Evolutionary conservation across 2,113 vertebrate genomes (phyloP), one percentile per base, ranked within the genome.

Genomic region (Cacatua alba): DNA sequence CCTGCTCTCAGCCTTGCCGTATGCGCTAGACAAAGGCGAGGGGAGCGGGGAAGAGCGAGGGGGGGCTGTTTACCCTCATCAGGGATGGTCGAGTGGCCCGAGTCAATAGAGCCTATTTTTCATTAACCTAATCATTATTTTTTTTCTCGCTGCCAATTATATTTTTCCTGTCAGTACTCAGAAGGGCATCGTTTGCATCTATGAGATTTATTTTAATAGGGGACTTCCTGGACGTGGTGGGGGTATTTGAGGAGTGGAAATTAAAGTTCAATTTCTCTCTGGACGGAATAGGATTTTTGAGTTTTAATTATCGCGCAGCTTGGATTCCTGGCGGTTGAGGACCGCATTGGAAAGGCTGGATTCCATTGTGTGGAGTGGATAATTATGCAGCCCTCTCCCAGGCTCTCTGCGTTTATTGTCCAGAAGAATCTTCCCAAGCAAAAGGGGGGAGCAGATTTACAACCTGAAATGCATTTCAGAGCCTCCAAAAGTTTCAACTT

Each of bases 321-420:
- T 80, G 83, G 95, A 97, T 95, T 97, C 94, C 88, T 88, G 76
- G 85, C 0, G 3, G 92, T 90, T 96, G 87, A 96, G 88, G 92
- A 93, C 59, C 1, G 5, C 60, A 15, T 63, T 95, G 94, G 92
- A 86, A 92, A 90, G 94, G 88, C 68, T 78, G 67, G 7, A 82
- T 94, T 92, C 91, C 88, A 95, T 97, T 97, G 95, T 97, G 89
- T 76, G 53, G 8, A 46, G 84, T 29, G 59, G 88, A 85, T 96
- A 94, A 96, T 97, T 97, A 97, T 97, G 89, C 97, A 96, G 88
- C 69, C 64, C 70, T 92, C 79, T 83, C 89, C 79, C 11, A 1
- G 80, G 76, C 93, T 94, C 15, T 1, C 76, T 91, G 89, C 20
- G 1, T 91, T 93, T 94, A 94, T 97, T 97, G 95, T 97, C 93